Percentiles rank a stretch among this genome's conserved stretches.
phyloP scores from a whole-genome alignment of 2,797 vertebrate genomes.

The Amniataba percoides region DNA sequence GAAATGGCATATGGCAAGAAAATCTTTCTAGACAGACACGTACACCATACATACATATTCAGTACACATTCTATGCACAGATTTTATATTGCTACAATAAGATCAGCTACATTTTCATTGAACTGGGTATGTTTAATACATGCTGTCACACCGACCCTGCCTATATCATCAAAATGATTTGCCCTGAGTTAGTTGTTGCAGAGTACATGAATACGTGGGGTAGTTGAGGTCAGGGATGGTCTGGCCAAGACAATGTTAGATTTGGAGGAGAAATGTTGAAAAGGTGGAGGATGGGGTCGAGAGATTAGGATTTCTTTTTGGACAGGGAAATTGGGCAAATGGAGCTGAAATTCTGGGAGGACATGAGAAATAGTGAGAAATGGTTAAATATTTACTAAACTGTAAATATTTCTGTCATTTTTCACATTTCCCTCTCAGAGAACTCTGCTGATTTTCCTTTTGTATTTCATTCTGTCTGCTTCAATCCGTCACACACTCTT shows the following conservation, averaged over 20 bases:
- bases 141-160: constrained; percentile 22
- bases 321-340: constrained; percentile 64
- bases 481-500: constrained; percentile 36
- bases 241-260: constrained; percentile 78
- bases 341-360: constrained; percentile 56
- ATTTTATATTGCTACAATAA: constrained; percentile 13
- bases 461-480: constrained; percentile 31
- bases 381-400: constrained; percentile 64
- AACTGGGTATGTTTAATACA: not conserved
- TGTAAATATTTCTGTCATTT: constrained; percentile 72
- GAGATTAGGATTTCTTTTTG: constrained; percentile 69
- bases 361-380: constrained; percentile 66
- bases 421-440: constrained; percentile 67
- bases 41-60: not conserved
- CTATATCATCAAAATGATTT: constrained; percentile 20
- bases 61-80: constrained; percentile 15
- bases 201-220: constrained; percentile 74
- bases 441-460: constrained; percentile 34
- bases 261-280: constrained; percentile 73
- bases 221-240: constrained; percentile 77
- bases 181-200: constrained; percentile 69
- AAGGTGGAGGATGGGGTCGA: constrained; percentile 72
- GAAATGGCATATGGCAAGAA: constrained; percentile 36
- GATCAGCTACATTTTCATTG: not conserved
- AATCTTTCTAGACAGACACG: constrained; percentile 24